These are phyloP conservation scores for Poeciliopsis infans DNA, from an alignment of 2,797 vertebrate genomes.

Conservation along the genomic window DNA sequence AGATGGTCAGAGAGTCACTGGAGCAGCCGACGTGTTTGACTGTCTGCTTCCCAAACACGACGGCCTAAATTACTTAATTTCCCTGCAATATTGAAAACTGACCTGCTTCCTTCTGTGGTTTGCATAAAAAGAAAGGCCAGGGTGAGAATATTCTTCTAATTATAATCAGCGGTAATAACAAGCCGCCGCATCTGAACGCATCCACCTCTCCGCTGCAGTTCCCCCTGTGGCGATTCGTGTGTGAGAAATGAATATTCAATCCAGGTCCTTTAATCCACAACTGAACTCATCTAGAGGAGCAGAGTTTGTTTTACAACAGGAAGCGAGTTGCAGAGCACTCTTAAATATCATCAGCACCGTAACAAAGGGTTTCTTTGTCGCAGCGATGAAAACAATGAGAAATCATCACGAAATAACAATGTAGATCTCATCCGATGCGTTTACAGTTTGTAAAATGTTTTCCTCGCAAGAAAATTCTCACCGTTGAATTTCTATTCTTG, in stretches of 20 bases:
- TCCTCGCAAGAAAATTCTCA: neutral
- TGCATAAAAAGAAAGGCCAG: slow-evolving; percentile 55
- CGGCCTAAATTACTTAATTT: slow-evolving; percentile 38
- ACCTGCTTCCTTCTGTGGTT: slow-evolving; percentile 24
- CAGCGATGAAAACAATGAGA: slow-evolving; percentile 4
- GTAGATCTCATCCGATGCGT: neutral
- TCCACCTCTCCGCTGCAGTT: slow-evolving; percentile 19
- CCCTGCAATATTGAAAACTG: slow-evolving; percentile 2
- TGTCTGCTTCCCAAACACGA: slow-evolving; percentile 33
- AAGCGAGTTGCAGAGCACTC: slow-evolving; percentile 38
- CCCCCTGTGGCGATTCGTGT: slow-evolving; percentile 38
- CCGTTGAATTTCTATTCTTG: neutral
- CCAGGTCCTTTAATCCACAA: slow-evolving; percentile 63
- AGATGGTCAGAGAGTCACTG: slow-evolving; percentile 56
- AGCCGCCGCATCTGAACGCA: slow-evolving; percentile 16
- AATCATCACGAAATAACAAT: neutral
- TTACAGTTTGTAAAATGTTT: neutral
- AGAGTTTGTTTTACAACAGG: slow-evolving; percentile 57
- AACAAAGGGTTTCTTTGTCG: slow-evolving; percentile 10
- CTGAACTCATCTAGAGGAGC: slow-evolving; percentile 52
- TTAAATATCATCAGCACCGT: slow-evolving; percentile 44
- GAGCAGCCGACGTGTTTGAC: slow-evolving; percentile 50
- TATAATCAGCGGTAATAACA: slow-evolving; percentile 58
- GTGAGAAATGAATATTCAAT: slow-evolving; percentile 68
- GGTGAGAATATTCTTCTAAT: slow-evolving; percentile 38